Conservation (phyloP, 2,888 invertebrate genomes). For the Pimpla rufipes region DNA sequence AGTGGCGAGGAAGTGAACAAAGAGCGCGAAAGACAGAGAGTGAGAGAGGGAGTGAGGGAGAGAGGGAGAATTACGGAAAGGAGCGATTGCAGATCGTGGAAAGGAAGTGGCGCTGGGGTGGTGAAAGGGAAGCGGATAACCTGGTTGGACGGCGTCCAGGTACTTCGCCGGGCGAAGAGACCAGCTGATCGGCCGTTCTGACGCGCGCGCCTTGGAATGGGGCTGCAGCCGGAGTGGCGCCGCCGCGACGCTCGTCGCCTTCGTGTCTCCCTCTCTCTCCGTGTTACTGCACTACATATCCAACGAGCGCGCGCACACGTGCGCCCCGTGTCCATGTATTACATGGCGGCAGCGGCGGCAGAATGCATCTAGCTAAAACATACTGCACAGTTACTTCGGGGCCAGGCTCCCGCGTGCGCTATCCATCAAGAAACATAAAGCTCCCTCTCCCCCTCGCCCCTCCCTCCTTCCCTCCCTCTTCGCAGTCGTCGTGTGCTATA, state of each 20-base stretch:
- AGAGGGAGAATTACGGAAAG: conserved; percentile 47
- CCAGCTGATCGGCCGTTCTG: conserved; percentile 82
- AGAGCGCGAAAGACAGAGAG: neutral
- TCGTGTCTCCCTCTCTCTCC: conserved; percentile 28
- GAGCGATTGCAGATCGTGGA: conserved; percentile 45
- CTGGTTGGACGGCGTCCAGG: conserved; percentile 84
- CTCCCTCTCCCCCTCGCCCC: conserved; percentile 22
- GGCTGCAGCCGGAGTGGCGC: conserved; percentile 82
- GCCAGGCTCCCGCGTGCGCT: conserved; percentile 42
- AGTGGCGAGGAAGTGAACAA: conserved; percentile 29
- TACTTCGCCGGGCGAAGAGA: conserved; percentile 74
- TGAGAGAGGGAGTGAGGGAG: conserved; percentile 51
- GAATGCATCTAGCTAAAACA: conserved; percentile 35
- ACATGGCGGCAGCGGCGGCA: neutral
- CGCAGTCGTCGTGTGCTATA: conserved; percentile 25
- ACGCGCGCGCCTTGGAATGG: conserved; percentile 75
- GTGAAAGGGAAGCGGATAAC: conserved; percentile 77
- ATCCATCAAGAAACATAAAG: conserved; percentile 46
- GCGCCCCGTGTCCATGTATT: too few species aligned
- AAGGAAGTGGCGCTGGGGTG: conserved; percentile 66
- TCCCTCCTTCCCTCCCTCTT: conserved; percentile 25
- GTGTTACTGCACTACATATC: conserved; percentile 47
- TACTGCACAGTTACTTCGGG: conserved; percentile 49
- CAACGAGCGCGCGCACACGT: neutral
- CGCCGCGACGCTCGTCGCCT: conserved; percentile 75